These are phyloP conservation scores for Zaprionus nigranus DNA, from an alignment of 1,140 invertebrate genomes.

Conservation along the genomic window DNA sequence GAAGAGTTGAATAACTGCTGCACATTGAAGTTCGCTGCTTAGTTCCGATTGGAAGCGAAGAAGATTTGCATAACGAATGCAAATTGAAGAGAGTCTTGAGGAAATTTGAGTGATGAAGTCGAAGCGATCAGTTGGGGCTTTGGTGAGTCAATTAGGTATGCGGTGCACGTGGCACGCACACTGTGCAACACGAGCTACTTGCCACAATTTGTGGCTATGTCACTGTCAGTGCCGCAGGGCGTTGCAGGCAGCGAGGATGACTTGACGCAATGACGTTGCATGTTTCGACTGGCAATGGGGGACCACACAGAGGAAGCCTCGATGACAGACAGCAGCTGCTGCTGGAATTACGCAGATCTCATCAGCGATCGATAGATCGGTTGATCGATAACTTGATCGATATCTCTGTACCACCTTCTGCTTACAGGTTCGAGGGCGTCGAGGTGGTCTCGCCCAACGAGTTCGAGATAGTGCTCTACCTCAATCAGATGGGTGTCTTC, in stretches of 20 bases:
- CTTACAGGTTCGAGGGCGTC: conserved; percentile 90
- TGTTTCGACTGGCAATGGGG: conserved; percentile 38
- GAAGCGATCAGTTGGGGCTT: not conserved
- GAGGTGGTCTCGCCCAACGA: conserved; percentile 95
- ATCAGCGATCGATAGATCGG: not conserved
- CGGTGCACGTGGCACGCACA: not conserved
- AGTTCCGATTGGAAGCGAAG: not conserved
- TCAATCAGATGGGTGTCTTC: conserved; percentile 99
- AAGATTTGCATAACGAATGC: not conserved
- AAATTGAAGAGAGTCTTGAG: not conserved
- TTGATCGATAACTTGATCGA: not conserved
- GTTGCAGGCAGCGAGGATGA: conserved; percentile 44
- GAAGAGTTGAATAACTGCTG: not conserved
- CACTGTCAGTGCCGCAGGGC: not conserved
- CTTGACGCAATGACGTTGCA: conserved; percentile 64
- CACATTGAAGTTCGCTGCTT: not conserved
- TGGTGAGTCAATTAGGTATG: not conserved
- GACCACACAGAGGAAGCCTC: conserved; percentile 9
- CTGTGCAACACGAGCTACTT: conserved; percentile 12
- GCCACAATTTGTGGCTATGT: conserved; percentile 6
- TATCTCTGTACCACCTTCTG: not conserved
- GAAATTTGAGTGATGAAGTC: not conserved
- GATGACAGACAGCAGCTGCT: conserved; percentile 54
- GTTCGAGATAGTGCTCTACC: conserved; percentile 97
- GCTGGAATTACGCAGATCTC: conserved; percentile 53